These are phyloP conservation scores for Diadumene lineata DNA, from an alignment of 92 coral and sea anemone genomes.

Conservation along the genomic window DNA sequence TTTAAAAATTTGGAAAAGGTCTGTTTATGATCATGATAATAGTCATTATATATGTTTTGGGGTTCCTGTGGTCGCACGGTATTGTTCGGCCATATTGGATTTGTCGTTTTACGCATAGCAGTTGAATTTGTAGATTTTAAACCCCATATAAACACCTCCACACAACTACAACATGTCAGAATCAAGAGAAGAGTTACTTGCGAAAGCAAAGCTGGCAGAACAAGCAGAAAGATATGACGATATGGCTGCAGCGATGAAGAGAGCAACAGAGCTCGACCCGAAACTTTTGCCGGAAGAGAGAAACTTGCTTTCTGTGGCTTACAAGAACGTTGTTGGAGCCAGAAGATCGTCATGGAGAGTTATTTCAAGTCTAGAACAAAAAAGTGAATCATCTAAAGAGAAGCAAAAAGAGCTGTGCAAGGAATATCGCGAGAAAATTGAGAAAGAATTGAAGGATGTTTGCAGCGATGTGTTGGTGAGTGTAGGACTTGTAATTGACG, in stretches of 20 bases:
- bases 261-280: constrained; percentile 60
- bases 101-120: neutral
- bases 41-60: neutral
- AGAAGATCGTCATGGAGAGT: constrained; percentile 98
- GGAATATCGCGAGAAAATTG: constrained; percentile 69
- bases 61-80: constrained; percentile 36
- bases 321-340: constrained; percentile 99
- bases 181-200: constrained; percentile 57
- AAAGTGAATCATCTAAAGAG: constrained; percentile 46
- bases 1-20: no score
- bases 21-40: no score
- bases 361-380: constrained; percentile 79
- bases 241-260: constrained; percentile 94
- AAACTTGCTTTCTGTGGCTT: constrained; percentile 98
- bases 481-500: neutral
- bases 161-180: constrained; percentile 43
- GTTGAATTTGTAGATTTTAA: constrained; percentile 33
- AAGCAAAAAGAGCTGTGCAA: constrained; percentile 31
- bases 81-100: constrained; percentile 49
- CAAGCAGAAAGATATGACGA: constrained; percentile 99
- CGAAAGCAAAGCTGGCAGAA: constrained; percentile 86
- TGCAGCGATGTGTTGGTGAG: constrained; percentile 82
- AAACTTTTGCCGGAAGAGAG: constrained; percentile 82
- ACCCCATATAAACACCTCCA: constrained; percentile 16
- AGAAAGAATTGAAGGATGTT: constrained; percentile 62